phyloP scores from a whole-genome alignment of 2,113 vertebrate species.

The Dicentrarchus labrax region DNA sequence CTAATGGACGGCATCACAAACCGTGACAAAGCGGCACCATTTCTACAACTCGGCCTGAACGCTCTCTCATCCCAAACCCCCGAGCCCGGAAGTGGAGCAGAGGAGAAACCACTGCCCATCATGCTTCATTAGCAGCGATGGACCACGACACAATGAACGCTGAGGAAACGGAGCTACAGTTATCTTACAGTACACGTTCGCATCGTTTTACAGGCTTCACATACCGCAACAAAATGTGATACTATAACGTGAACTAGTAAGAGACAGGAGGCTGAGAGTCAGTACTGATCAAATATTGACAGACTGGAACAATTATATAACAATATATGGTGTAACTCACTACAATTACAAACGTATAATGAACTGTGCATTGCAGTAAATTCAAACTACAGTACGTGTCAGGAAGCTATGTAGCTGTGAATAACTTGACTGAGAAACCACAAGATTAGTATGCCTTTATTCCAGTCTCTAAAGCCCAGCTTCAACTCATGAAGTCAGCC shows the following conservation, averaged over 20 bases:
- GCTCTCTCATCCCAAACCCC: slow-evolving; percentile 5
- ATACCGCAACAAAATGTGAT: neutral
- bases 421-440: too few species aligned
- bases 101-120: slow-evolving; percentile 43
- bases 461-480: neutral
- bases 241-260: slow-evolving; percentile 22
- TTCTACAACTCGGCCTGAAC: slow-evolving; percentile 36
- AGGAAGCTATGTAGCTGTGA: too few species aligned
- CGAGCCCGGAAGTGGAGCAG: slow-evolving; percentile 27
- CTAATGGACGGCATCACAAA: slow-evolving; percentile 49
- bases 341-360: neutral
- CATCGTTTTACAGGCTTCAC: neutral
- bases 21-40: slow-evolving; percentile 40
- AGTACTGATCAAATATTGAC: slow-evolving; percentile 51
- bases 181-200: neutral
- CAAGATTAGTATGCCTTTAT: neutral
- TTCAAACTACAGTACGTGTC: too few species aligned
- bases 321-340: neutral
- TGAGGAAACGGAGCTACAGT: neutral
- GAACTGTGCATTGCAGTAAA: neutral
- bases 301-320: slow-evolving; percentile 50
- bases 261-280: neutral
- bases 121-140: slow-evolving; percentile 11
- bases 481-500: too few species aligned
- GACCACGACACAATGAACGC: neutral